Conservation (phyloP, 1,140 invertebrate species). For the Oryctes rhinoceros region DNA sequence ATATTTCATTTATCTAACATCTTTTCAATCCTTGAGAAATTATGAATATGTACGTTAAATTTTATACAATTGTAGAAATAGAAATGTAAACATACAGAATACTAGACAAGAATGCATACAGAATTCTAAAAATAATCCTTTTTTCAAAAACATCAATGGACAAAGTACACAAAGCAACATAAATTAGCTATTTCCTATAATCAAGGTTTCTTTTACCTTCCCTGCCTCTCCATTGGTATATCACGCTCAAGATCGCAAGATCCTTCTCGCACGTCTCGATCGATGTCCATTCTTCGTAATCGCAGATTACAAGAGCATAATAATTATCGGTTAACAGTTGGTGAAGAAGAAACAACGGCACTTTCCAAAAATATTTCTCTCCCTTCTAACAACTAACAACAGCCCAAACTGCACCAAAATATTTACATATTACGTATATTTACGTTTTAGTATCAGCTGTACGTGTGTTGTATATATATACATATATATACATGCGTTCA, state of each 20-base stretch:
- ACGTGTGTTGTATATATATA: background rate
- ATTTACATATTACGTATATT: background rate
- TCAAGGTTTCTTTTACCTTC: slow-evolving; percentile 35
- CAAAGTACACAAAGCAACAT: background rate
- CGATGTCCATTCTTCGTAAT: slow-evolving; percentile 19
- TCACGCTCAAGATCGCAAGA: slow-evolving; percentile 27
- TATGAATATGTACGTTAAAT: background rate
- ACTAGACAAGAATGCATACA: too few species aligned
- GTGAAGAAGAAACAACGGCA: background rate
- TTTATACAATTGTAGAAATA: too few species aligned
- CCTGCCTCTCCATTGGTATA: slow-evolving; percentile 41
- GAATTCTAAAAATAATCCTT: background rate
- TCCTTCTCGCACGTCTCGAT: background rate
- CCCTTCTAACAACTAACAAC: background rate
- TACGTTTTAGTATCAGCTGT: slow-evolving; percentile 22
- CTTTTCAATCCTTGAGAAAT: background rate
- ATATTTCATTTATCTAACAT: too few species aligned
- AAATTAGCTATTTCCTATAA: background rate
- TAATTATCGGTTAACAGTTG: background rate
- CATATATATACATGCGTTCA: too few species aligned
- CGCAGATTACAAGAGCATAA: background rate
- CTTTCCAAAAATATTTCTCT: background rate
- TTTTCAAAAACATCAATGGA: background rate
- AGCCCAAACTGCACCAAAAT: background rate
- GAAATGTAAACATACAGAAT: too few species aligned